phyloP scores from a whole-genome alignment of 2,888 invertebrate species.

The Calameuta filiformis region DNA sequence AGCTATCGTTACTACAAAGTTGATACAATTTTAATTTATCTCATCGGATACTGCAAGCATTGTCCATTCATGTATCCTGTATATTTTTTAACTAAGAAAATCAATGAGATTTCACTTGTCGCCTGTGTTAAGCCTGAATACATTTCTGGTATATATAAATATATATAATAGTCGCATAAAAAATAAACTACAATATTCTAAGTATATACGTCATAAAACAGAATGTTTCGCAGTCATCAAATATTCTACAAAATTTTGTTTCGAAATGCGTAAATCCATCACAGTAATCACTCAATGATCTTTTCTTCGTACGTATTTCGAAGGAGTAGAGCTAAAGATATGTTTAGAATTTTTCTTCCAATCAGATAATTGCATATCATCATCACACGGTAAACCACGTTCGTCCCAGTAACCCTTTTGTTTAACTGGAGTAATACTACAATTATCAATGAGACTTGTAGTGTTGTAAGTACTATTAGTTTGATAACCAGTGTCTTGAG shows the following conservation, averaged over 20 bases:
- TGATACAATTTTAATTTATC: background rate
- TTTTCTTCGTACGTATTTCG: slow-evolving; percentile 42
- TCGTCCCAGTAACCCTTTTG: slow-evolving; percentile 44
- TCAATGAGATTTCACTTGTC: background rate
- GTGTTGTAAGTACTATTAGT: slow-evolving; percentile 54
- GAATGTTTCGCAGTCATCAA: background rate
- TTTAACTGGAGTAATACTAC: slow-evolving; percentile 37
- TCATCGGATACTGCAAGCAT: background rate
- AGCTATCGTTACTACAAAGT: background rate
- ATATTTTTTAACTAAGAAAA: background rate
- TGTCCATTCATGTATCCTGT: background rate
- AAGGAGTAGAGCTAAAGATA: slow-evolving; percentile 59
- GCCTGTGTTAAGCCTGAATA: background rate
- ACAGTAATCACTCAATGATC: slow-evolving; percentile 8
- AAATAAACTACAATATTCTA: background rate
- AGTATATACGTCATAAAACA: background rate
- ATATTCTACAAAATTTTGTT: background rate
- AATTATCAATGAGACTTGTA: slow-evolving; percentile 43
- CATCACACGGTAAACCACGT: slow-evolving; percentile 37
- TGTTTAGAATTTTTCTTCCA: slow-evolving; percentile 54
- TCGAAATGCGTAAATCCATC: background rate
- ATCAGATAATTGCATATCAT: slow-evolving; percentile 44
- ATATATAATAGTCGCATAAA: background rate
- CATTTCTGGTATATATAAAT: background rate
- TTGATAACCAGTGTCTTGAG: slow-evolving; percentile 61